Evolutionary conservation across 23 tunicate genomes (phyloP), one percentile per base, ranked within the genome.

Genomic region (Ascidia mentula): DNA sequence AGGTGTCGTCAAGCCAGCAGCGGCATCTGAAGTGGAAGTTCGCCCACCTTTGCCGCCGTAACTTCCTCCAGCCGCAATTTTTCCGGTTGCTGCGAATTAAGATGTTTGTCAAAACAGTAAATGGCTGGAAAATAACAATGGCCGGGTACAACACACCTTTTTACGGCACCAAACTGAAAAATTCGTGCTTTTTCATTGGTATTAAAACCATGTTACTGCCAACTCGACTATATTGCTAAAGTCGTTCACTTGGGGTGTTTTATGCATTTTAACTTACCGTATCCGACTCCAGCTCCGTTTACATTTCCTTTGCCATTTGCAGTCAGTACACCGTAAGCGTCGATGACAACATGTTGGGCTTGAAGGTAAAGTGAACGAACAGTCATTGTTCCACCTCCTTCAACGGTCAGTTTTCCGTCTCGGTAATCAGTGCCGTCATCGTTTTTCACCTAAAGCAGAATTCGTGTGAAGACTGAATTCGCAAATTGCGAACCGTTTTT

Each of bases 1-100:
- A 15, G 46, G 45, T 2, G 7, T 4, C n/a, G 74, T 53, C 65
- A 53, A 20, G 1, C 76, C 76, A n/a, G 76, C 76, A 72, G n/a
- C 20, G 39, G 39, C 76, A 72, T 72, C 76, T n/a, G 76, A 72
- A 20, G 28, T 32, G 18, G 20, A 24, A 72, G 40, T 36, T 46
- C 81, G 40, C 6, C 81, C 81, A 77, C 81, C 81, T 42, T 59
- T 28, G 20, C 81, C 81, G 46, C 81, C 81, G 45, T 77, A 46
- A 36, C 71, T 45, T 17, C 81, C 81, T 9, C 81, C 81, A n/a
- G 59, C 38, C 18, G 59, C 35, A 75, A 40, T 18, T 39, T 40
- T 40, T 1, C 69, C 79, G 26, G 35, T 31, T 31, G 53, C 79
- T 75, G 28, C 59, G 38, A 75, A n/a, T n/a, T n/a, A n/a, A n/a